Base-by-base conservation (phyloP, 2,888 invertebrate species). In the Tenthredo scrophulariae region DNA sequence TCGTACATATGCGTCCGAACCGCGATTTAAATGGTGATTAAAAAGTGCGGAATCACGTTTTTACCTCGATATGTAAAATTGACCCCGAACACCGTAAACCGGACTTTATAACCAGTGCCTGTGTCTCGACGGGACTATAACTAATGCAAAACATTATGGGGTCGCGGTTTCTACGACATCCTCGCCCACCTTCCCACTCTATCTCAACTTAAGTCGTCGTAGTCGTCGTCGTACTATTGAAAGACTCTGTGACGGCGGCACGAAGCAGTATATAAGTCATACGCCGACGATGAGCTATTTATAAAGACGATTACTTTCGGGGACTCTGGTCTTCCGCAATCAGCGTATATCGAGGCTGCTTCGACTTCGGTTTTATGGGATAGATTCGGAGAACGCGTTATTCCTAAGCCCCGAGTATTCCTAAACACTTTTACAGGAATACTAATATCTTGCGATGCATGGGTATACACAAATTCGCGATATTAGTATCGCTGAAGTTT, bases 131-230 rank as follows among this genome's bases (percentile, higher is more conserved):
- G 10, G 43, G 9, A 13, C 18, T 50, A 80, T 80, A 80, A 80
- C 80, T 80, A 80, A 80, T 80, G 80, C 80, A 80, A 80, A 80
- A 80, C 80, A n/a, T 18, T 79, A 26, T 37, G 62, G 62, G 58
- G 58, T 80, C 80, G 80, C 58, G 40, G 62, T 80, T 80, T 80
- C 29, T 62, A 62, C 79, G 79, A 79, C 80, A 80, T 67, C 50
- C 46, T 26, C 29, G 33, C 54, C 77, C 77, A 50, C 77, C 77
- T 77, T 54, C n/a, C 26, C 46, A 15, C 4, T 40, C 18, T 77
- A 26, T 43, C 72, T 70, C 37, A 6, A 43, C 43, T 40, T 13
- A 4, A 15, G 26, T 40, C 75, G 75, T 75, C 46, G 22, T 74
- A 18, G 46, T 50, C 46, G n/a, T 50, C 50, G 50, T 50, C 18